Conservation (phyloP, 2,888 invertebrate species). For the Trilocha varians region DNA sequence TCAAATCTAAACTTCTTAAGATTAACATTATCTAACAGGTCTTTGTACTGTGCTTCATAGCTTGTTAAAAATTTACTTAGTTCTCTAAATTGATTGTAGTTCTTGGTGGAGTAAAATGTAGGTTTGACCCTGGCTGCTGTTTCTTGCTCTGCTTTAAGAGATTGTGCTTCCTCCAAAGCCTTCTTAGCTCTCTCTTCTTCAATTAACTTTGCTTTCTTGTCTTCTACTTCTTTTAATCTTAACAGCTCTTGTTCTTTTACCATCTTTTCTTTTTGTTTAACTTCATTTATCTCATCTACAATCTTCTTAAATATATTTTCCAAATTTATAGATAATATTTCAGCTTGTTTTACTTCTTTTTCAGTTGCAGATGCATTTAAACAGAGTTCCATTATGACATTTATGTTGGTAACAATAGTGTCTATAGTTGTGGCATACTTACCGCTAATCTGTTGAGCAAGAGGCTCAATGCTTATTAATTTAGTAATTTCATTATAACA, state of each 20-base stretch:
- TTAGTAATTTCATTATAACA: constrained; percentile 70
- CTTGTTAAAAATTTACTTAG: constrained; percentile 72
- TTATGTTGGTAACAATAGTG: constrained; percentile 51
- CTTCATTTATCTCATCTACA: constrained; percentile 39
- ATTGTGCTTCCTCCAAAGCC: constrained; percentile 22
- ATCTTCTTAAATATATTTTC: constrained; percentile 62
- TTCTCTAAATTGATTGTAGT: constrained; percentile 70
- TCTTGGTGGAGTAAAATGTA: constrained; percentile 62
- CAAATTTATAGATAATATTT: constrained; percentile 56
- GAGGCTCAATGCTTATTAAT: constrained; percentile 54
- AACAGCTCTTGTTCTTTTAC: constrained; percentile 34
- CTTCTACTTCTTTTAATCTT: constrained; percentile 37
- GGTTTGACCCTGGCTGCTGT: constrained; percentile 27
- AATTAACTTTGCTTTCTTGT: constrained; percentile 24
- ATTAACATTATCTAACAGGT: constrained; percentile 72
- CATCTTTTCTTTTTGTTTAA: constrained; percentile 32
- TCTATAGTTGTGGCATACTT: constrained; percentile 55
- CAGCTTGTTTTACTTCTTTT: constrained; percentile 71
- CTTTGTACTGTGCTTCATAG: constrained; percentile 74
- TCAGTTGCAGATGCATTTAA: constrained; percentile 55
- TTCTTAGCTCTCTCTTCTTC: constrained; percentile 15
- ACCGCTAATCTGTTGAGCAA: constrained; percentile 48
- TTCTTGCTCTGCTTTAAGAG: constrained; percentile 19
- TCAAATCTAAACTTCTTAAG: constrained; percentile 86
- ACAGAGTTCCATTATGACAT: constrained; percentile 55